Evolutionary conservation across 2,888 invertebrate species (phyloP), one percentile per base, ranked within the genome.

Genomic region (Nemurella pictetii): DNA sequence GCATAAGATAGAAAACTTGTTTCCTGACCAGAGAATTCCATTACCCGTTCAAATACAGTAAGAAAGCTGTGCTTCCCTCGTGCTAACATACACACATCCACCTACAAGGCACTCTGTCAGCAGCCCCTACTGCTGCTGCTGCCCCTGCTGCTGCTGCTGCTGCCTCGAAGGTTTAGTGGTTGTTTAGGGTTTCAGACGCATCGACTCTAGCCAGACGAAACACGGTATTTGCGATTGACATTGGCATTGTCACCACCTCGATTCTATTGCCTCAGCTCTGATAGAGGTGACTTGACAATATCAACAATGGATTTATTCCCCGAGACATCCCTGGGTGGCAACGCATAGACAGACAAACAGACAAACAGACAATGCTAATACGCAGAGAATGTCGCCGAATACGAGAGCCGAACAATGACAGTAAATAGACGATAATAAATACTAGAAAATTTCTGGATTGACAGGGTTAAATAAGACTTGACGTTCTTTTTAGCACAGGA

Each of bases 1-100:
- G 83, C 36, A 36, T 55, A 36, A 72, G 55, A 74, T 36, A 72
- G 80, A 75, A 28, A 82, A 85, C 36, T n/a, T n/a, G 85, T 83
- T 85, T 81, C 82, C 85, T 82, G 82, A 85, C 83, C 85, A 75
- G 75, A 78, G 85, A 85, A 85, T 83, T 82, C 85, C 85, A 85
- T 85, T 85, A 85, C 35, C 20, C 85, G 85, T 85, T 83, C 85
- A 85, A 85, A 85, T 80, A 84, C 83, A 30, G 83, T 30, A 28
- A 82, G 78, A 30, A 80, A 28, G n/a, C 7, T 78, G 55, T 20
- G 55, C 55, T 55, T 3, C 55, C 20, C 20, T 55, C 15, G 5
- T 20, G 55, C 55, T 35, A 35, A 55, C 55, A 55, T 55, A 12
- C 35, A 20, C 20, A 20, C 55, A 20, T 55, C 15, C n/a, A n/a